phyloP scores from a whole-genome alignment of 2,888 invertebrate genomes.

The Apantesis nais region DNA sequence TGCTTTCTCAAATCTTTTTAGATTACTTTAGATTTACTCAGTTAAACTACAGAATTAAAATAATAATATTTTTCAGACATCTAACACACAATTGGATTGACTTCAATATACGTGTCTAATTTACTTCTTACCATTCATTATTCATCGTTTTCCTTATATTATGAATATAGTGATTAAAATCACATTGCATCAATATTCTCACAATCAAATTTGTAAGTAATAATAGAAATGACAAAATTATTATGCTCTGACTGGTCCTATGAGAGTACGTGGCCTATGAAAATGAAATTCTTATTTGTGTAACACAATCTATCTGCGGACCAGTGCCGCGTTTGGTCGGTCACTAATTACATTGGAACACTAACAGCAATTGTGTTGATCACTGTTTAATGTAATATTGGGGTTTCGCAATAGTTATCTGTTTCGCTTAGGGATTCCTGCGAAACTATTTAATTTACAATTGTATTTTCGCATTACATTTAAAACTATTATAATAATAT shows the following conservation, averaged over 20 bases:
- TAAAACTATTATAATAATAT: too few relatives aligned
- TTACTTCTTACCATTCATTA: not conserved
- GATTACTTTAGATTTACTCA: too few relatives aligned
- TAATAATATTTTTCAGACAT: too few relatives aligned
- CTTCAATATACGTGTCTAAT: not conserved
- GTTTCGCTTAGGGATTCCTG: conserved; percentile 43
- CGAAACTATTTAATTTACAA: conserved; percentile 25
- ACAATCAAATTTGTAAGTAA: too few relatives aligned
- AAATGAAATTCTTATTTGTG: conserved; percentile 39
- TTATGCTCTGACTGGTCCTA: conserved; percentile 20
- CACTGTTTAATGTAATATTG: conserved; percentile 52
- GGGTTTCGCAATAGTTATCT: conserved; percentile 47
- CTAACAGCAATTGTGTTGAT: conserved; percentile 54
- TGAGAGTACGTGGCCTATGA: conserved; percentile 23
- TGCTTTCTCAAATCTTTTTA: too few relatives aligned
- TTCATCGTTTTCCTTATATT: not conserved
- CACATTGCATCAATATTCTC: not conserved
- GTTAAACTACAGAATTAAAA: too few relatives aligned
- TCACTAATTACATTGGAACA: conserved; percentile 53
- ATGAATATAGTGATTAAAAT: not conserved
- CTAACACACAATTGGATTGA: not conserved
- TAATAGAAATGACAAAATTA: not conserved
- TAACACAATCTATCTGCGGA: conserved; percentile 34
- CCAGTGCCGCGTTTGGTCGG: conserved; percentile 29
- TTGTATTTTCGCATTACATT: not conserved